A percentile compares a stretch with the other conserved stretches of the same genome.
Evolutionary conservation across 1,140 invertebrate genomes (phyloP).

Genomic region (Drosophila virilis): DNA sequence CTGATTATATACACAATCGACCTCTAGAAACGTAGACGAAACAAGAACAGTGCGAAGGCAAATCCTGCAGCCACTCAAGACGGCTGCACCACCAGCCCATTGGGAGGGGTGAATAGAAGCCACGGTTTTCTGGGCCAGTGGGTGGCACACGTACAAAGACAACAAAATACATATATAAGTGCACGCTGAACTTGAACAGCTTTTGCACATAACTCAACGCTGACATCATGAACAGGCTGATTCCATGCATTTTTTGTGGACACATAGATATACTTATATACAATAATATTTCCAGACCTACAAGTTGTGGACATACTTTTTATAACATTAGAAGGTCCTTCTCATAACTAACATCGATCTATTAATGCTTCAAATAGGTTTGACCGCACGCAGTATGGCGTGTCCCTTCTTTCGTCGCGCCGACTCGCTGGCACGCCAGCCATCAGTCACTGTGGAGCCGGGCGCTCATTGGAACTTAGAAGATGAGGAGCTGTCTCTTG

Average conservation of each 20-base stretch:
- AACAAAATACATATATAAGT: constrained; percentile 41
- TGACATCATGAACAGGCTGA: constrained; percentile 40
- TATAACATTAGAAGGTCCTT: background rate
- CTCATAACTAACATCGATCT: constrained; percentile 1
- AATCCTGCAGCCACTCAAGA: constrained; percentile 56
- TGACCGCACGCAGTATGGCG: constrained; percentile 73
- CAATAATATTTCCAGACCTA: no score
- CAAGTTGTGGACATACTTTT: constrained; percentile 6
- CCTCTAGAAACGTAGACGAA: constrained; percentile 33
- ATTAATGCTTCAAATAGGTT: constrained; percentile 3
- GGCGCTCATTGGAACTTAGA: constrained; percentile 77
- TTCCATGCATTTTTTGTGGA: background rate
- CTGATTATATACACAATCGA: constrained; percentile 37
- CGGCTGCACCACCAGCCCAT: background rate
- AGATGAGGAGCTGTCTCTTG: constrained; percentile 72
- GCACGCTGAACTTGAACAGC: constrained; percentile 74
- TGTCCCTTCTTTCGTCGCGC: constrained; percentile 83
- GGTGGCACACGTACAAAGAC: constrained; percentile 46
- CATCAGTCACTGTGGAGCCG: constrained; percentile 75
- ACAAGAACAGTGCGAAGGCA: constrained; percentile 14
- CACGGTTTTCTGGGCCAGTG: constrained; percentile 55
- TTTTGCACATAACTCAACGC: constrained; percentile 23
- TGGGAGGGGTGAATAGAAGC: constrained; percentile 25
- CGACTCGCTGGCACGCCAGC: constrained; percentile 75
- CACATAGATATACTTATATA: no score